Evolutionary conservation across 2,797 vertebrate genomes (phyloP), one percentile per base, ranked within the genome.

Genomic region (Cheirogaleus major): DNA sequence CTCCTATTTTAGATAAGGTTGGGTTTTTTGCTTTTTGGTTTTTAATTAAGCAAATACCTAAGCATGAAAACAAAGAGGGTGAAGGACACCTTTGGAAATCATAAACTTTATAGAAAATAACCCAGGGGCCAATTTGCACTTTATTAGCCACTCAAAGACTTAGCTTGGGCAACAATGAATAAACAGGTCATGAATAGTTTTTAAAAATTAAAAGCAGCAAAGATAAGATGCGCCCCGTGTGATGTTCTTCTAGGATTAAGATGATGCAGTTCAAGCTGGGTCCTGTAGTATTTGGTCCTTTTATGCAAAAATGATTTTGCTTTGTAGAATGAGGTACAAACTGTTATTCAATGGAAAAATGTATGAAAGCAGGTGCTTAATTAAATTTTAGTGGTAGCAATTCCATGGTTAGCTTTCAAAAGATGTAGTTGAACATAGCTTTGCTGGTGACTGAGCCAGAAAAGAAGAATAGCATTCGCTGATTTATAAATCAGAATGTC

Each of bases 331-430:
- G 80, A 94, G 80, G 41, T 86, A 32, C 41, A 70, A 72, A 90
- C 3, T 89, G 45, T 84, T 95, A 96, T 48, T 89, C 70, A 75
- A 38, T 76, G 45, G 20, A 84, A 5, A 90, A 88, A 89, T 83
- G 13, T 48, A 91, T 52, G 52, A 93, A 95, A 97, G 55, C 73
- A 93, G 78, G 52, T 7, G 76, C 78, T 95, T 91, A 59, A 93
- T 92, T 89, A 84, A 91, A 70, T 90, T 96, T 96, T 76, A 96
- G 91, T 35, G 32, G 63, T 20, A 90, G 89, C 89, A 88, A 79
- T 79, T 92, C 87, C 86, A 14, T 81, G 90, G 84, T 95, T 96
- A 97, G 95, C 59, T 90, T 95, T 95, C 75, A 93, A 59, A 93
- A 93, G 55, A 93, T 72, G 67, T 32, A 94, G 85, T 69, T 95